Conservation (phyloP, 2,113 vertebrate species). For the Taxidea taxus region DNA sequence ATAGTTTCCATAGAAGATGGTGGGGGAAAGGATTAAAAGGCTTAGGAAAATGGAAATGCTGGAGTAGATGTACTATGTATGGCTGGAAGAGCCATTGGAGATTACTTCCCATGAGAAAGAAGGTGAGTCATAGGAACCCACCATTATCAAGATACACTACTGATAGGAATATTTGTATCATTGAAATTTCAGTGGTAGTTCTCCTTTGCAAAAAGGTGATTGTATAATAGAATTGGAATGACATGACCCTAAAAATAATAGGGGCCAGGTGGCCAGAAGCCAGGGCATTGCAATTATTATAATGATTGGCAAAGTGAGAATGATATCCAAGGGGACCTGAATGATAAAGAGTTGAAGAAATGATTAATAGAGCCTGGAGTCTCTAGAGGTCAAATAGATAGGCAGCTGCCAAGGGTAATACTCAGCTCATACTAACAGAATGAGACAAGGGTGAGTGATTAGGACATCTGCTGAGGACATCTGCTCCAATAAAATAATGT, state of each 20-base stretch:
- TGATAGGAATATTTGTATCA: neutral
- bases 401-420: neutral
- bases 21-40: neutral
- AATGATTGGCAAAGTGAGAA: neutral
- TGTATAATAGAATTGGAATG: neutral
- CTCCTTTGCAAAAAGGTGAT: neutral
- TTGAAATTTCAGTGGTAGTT: neutral
- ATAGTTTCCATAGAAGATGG: neutral
- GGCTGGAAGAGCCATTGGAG: neutral
- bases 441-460: neutral
- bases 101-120: neutral
- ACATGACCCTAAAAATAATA: neutral
- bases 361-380: neutral
- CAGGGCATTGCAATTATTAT: neutral
- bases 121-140: neutral
- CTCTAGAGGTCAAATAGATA: neutral
- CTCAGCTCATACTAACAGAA: neutral
- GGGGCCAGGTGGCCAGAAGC: neutral
- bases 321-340: neutral
- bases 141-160: neutral
- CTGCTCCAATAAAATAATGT: neutral
- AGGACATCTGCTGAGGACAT: neutral
- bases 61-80: neutral
- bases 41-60: neutral
- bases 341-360: neutral